Evolutionary conservation across 1,140 invertebrate genomes (phyloP), one percentile per base, ranked within the genome.

Genomic region (Anastrepha obliqua): DNA sequence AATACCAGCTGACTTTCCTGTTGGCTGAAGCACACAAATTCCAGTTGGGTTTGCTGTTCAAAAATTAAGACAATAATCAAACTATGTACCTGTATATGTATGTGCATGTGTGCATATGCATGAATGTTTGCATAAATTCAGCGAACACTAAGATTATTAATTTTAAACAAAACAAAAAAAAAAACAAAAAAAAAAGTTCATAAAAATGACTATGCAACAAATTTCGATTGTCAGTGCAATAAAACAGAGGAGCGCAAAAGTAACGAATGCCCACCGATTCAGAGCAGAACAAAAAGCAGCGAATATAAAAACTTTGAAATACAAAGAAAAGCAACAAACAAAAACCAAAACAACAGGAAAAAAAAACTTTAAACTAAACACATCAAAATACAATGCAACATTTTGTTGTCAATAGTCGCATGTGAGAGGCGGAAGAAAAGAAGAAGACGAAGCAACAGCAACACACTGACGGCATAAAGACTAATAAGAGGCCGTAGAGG

Each of bases 331-430:
- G 39, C 67, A 47, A 8, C 42, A 5, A 74, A 15, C 20, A 20
- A 67, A 29, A 29, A 29, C 29, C 29, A 29, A 29, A 29, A 29
- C 29, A 29, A 29, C 29, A 29, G 29, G 29, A 29, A 29, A 29
- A 29, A 29, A 29, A 29, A 29, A 29, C 29, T 29, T 29, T 29
- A 29, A 67, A 1, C 39, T 42, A 74, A 15, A 47, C 1, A 17
- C 15, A 42, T 11, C 42, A 7, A 15, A 47, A 17, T 44, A 74
- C 67, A 74, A 74, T 74, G 67, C 42, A 74, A 47, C 67, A 74
- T 47, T 74, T 74, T 74, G 67, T 74, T 74, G 67, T 74, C 67
- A 74, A 74, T 15, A 39, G 67, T 5, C 42, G 67, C 42, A 13
- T n/a, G 67, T 47, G 11, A 74, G 67, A 17, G 67, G 42, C 67